These are phyloP conservation scores for Mesorhabditis spiculigera DNA, from an alignment of 2,888 invertebrate genomes.

Conservation along the genomic window DNA sequence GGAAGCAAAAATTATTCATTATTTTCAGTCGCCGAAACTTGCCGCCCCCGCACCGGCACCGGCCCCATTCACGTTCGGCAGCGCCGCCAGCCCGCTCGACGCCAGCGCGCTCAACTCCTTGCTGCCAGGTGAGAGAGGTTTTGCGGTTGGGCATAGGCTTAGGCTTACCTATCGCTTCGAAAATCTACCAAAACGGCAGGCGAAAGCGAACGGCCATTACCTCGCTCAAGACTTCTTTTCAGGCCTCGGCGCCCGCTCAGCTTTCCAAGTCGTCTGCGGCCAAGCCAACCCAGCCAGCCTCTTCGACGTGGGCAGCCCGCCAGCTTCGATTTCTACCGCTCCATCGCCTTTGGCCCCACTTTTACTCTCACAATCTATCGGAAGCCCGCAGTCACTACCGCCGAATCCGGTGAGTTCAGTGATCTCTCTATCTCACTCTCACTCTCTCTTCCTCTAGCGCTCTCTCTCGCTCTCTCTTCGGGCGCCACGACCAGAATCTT, in stretches of 20 bases:
- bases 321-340: neutral
- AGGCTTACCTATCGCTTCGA: too few relatives aligned
- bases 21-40: neutral
- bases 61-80: neutral
- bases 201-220: too few relatives aligned
- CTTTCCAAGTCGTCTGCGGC: neutral
- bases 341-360: neutral
- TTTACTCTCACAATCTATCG: neutral
- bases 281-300: neutral
- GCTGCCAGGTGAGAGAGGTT: neutral
- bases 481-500: too few relatives aligned
- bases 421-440: too few relatives aligned
- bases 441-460: too few relatives aligned
- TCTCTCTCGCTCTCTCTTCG: too few relatives aligned
- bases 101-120: neutral
- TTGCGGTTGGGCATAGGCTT: neutral
- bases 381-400: neutral
- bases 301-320: constrained; percentile 5
- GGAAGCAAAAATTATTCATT: neutral
- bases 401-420: neutral
- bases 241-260: neutral
- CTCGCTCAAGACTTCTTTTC: neutral
- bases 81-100: constrained; percentile 1
- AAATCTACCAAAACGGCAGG: too few relatives aligned
- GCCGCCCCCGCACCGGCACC: constrained; percentile 4